phyloP scores from a whole-genome alignment of 2,113 vertebrate species.

The Mobula hypostoma region DNA sequence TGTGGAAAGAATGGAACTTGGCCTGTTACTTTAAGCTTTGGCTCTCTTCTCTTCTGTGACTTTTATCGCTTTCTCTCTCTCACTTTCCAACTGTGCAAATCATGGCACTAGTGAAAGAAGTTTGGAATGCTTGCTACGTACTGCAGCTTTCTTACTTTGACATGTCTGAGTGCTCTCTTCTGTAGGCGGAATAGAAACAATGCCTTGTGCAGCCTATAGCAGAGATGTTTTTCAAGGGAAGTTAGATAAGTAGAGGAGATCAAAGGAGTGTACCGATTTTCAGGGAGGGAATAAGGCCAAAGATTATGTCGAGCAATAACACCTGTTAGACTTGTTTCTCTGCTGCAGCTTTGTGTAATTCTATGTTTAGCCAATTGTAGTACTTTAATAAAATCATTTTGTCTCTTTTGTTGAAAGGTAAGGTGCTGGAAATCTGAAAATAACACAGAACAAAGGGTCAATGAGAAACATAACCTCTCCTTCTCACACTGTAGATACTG shows the following conservation, averaged over 20 bases:
- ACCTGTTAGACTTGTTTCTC: neutral
- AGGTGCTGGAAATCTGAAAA: no score
- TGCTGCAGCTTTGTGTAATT: neutral
- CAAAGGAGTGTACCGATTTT: neutral
- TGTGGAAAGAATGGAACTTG: neutral
- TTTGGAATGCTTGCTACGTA: neutral
- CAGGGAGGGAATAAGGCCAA: neutral
- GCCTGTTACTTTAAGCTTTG: neutral
- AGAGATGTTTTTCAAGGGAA: neutral
- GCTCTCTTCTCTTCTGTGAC: neutral
- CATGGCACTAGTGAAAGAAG: neutral
- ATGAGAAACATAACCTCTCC: no score
- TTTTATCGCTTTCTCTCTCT: neutral
- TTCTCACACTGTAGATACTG: no score
- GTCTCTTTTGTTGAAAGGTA: no score
- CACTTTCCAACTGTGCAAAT: neutral
- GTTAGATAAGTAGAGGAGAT: neutral
- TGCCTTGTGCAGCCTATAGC: neutral
- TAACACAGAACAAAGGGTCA: no score
- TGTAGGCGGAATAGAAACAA: neutral
- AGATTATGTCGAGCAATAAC: neutral
- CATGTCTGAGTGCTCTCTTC: neutral
- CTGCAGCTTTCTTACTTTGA: neutral
- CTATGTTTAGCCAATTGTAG: neutral
- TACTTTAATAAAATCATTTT: neutral